These are phyloP conservation scores for Xestia ashworthii DNA, from an alignment of 2,888 invertebrate species.

Conservation along the genomic window DNA sequence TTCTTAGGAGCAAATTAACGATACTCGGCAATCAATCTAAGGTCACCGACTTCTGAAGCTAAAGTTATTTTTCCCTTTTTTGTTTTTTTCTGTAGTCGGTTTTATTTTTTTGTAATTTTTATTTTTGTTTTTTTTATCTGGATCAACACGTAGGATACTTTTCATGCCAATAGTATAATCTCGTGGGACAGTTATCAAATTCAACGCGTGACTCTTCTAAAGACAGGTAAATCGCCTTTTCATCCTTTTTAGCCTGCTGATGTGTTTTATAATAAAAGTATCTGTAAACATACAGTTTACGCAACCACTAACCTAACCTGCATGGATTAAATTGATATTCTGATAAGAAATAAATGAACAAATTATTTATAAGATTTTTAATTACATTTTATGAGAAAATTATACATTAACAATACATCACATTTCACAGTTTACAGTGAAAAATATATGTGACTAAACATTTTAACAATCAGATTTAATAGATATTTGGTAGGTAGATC, in stretches of 20 bases:
- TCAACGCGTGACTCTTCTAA: neutral
- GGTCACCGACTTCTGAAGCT: too few relatives aligned
- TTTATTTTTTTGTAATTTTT: too few relatives aligned
- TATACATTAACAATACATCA: conserved; percentile 44
- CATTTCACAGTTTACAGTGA: conserved; percentile 37
- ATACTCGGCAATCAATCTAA: too few relatives aligned
- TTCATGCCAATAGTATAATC: too few relatives aligned
- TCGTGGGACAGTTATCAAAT: too few relatives aligned
- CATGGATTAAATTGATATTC: neutral
- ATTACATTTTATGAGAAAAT: conserved; percentile 38
- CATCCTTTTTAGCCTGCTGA: neutral
- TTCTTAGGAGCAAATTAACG: too few relatives aligned
- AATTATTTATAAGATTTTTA: conserved; percentile 31
- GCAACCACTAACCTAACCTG: neutral
- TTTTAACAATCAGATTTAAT: conserved; percentile 18
- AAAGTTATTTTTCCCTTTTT: too few relatives aligned
- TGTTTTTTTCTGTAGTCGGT: too few relatives aligned
- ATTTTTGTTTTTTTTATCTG: too few relatives aligned
- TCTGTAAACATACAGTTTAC: neutral
- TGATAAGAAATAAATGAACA: neutral
- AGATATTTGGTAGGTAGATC: conserved; percentile 3
- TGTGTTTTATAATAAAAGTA: neutral
- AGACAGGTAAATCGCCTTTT: neutral
- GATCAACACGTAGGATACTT: too few relatives aligned
- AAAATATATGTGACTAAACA: conserved; percentile 37